A percentile compares a stretch with the other conserved stretches of the same genome.
These are phyloP conservation scores for Larimichthys crocea DNA, from an alignment of 2,113 vertebrate species.

Conservation along the genomic window DNA sequence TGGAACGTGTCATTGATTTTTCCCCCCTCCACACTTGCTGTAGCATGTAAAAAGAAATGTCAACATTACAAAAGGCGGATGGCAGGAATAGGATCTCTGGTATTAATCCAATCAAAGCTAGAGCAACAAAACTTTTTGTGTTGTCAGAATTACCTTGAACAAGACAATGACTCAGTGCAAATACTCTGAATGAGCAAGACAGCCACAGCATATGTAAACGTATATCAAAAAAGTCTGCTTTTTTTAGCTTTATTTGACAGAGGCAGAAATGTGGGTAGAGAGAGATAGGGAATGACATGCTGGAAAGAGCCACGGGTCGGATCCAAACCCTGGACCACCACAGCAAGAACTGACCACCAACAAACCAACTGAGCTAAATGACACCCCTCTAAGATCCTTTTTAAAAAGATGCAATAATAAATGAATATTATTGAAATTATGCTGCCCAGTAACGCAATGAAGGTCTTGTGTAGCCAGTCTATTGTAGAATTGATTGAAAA, in stretches of 20 bases:
- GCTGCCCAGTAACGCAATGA: slow-evolving; percentile 28
- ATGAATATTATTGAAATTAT: slow-evolving; percentile 40
- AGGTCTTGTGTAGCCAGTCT: neutral
- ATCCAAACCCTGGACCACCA: too few species aligned
- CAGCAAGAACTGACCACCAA: too few species aligned
- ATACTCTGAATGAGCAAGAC: slow-evolving; percentile 7
- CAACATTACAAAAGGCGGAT: slow-evolving; percentile 14
- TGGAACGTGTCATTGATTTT: neutral
- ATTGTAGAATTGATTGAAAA: slow-evolving; percentile 54
- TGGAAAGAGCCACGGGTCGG: too few species aligned
- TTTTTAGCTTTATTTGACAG: too few species aligned
- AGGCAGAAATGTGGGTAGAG: too few species aligned
- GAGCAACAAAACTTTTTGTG: neutral
- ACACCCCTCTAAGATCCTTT: neutral
- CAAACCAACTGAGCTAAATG: too few species aligned
- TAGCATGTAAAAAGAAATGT: slow-evolving; percentile 36
- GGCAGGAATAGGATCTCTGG: slow-evolving; percentile 11
- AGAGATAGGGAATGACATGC: too few species aligned
- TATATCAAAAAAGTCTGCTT: neutral
- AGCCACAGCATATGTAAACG: slow-evolving; percentile 1
- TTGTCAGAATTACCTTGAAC: slow-evolving; percentile 35
- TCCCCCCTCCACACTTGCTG: neutral
- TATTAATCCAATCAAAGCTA: slow-evolving; percentile 11
- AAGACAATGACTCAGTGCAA: slow-evolving; percentile 2
- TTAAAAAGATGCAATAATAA: slow-evolving; percentile 19